Evolutionary conservation across 2,113 vertebrate species (phyloP).

Genomic region (Epinephelus moara): DNA sequence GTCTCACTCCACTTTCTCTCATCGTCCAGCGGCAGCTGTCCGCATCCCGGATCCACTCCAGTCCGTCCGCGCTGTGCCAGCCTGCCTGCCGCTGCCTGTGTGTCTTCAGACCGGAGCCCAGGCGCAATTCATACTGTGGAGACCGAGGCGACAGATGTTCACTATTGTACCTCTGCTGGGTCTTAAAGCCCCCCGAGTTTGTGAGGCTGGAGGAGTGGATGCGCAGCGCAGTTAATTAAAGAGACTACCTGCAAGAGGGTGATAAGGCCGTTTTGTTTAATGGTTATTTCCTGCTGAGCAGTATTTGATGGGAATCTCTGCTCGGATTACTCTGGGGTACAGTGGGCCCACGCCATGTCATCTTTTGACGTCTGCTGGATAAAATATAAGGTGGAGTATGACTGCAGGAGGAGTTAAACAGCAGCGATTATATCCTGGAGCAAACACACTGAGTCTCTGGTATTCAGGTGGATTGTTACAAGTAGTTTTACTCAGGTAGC

Average conservation of each 20-base stretch:
- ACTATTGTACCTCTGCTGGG: slow-evolving; percentile 72
- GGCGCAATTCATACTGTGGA: slow-evolving; percentile 75
- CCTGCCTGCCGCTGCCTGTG: slow-evolving; percentile 39
- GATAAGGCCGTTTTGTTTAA: slow-evolving; percentile 60
- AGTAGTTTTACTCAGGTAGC: neutral
- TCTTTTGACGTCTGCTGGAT: slow-evolving; percentile 10
- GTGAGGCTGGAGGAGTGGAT: neutral
- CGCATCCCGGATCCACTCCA: slow-evolving; percentile 32
- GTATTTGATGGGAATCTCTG: slow-evolving; percentile 49
- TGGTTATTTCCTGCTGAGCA: slow-evolving; percentile 43
- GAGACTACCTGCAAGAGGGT: slow-evolving; percentile 50
- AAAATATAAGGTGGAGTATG: slow-evolving; percentile 24
- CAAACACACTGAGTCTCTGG: neutral
- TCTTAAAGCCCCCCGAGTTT: slow-evolving; percentile 77
- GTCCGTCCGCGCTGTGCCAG: slow-evolving; percentile 65
- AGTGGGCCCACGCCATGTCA: slow-evolving; percentile 13
- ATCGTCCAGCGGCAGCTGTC: slow-evolving; percentile 68
- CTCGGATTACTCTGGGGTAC: slow-evolving; percentile 35
- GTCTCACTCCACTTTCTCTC: slow-evolving; percentile 84
- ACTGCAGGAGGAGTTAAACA: slow-evolving; percentile 18
- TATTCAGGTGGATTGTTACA: neutral
- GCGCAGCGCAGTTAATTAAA: slow-evolving; percentile 54
- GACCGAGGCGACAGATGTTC: slow-evolving; percentile 83
- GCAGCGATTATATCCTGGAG: neutral
- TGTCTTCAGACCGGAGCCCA: slow-evolving; percentile 71